These are phyloP conservation scores for Scalopus aquaticus DNA, from an alignment of 2,113 vertebrate genomes.

Conservation along the genomic window DNA sequence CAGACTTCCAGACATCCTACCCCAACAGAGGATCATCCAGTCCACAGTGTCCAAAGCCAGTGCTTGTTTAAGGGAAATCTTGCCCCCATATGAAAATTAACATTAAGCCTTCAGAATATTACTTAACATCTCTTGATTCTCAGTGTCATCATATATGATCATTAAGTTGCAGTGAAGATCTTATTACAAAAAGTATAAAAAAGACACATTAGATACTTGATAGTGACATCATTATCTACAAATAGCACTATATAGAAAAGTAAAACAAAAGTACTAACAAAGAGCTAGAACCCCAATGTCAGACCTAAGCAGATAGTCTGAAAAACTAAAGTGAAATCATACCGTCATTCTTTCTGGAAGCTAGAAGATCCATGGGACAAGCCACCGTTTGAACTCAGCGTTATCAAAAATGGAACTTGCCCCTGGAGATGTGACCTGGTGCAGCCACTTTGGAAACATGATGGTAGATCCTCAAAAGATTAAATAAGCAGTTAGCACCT, in stretches of 20 bases:
- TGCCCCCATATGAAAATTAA: background rate
- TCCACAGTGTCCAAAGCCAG: background rate
- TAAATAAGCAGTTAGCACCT: background rate
- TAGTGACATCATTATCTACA: background rate
- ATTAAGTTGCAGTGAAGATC: background rate
- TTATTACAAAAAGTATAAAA: background rate
- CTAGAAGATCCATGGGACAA: background rate
- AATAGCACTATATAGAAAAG: background rate
- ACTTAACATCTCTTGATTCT: background rate
- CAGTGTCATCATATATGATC: background rate
- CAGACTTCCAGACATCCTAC: background rate
- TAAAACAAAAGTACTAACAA: background rate
- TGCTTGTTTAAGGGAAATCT: background rate
- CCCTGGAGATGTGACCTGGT: background rate
- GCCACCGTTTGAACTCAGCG: background rate
- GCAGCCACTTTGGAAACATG: background rate
- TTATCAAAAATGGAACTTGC: background rate
- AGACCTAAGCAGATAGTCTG: background rate
- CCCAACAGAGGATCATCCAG: background rate
- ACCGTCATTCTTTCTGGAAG: background rate
- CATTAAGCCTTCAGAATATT: background rate
- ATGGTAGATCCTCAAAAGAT: background rate
- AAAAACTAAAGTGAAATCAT: background rate
- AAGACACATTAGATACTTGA: background rate
- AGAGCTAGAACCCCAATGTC: background rate